Percentiles rank a stretch among this genome's conserved stretches.
Conservation (phyloP, 1,140 invertebrate genomes). For the Chrysomallon squamiferum region DNA sequence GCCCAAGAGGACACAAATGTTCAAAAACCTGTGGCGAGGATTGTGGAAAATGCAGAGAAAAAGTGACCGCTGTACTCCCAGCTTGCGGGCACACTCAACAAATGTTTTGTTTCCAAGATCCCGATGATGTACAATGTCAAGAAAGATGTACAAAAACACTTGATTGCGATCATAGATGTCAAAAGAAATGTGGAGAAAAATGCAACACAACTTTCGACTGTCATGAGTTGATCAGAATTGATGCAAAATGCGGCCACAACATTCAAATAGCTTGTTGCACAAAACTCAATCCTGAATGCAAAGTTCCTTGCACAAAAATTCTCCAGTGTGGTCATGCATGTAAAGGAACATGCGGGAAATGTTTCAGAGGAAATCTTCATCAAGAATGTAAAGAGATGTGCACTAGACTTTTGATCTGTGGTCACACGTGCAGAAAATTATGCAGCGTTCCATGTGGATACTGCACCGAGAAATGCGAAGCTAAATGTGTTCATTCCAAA, state of each 20-base stretch:
- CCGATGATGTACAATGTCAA: constrained; percentile 20
- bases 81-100: constrained; percentile 13
- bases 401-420: constrained; percentile 38
- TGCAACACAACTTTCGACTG: constrained; percentile 55
- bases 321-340: constrained; percentile 22
- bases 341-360: constrained; percentile 42
- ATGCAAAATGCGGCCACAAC: constrained; percentile 38
- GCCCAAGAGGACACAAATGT: constrained; percentile 31
- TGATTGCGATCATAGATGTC: constrained; percentile 69
- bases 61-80: not conserved
- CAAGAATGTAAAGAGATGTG: constrained; percentile 49
- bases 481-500: constrained; percentile 65
- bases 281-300: constrained; percentile 1
- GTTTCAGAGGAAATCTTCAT: constrained; percentile 71
- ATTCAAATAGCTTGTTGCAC: constrained; percentile 29
- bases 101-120: constrained; percentile 14
- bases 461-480: constrained; percentile 67
- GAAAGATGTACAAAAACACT: constrained; percentile 35
- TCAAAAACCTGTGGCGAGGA: constrained; percentile 24
- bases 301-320: not conserved
- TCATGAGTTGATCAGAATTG: not conserved
- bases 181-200: constrained; percentile 4
- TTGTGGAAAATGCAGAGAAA: constrained; percentile 24
- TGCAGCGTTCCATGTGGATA: constrained; percentile 56
- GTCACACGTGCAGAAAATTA: constrained; percentile 44